Percentiles rank a stretch among this genome's conserved stretches.
These are phyloP conservation scores for Chascanopsetta lugubris DNA, from an alignment of 2,113 vertebrate genomes.

Conservation along the genomic window DNA sequence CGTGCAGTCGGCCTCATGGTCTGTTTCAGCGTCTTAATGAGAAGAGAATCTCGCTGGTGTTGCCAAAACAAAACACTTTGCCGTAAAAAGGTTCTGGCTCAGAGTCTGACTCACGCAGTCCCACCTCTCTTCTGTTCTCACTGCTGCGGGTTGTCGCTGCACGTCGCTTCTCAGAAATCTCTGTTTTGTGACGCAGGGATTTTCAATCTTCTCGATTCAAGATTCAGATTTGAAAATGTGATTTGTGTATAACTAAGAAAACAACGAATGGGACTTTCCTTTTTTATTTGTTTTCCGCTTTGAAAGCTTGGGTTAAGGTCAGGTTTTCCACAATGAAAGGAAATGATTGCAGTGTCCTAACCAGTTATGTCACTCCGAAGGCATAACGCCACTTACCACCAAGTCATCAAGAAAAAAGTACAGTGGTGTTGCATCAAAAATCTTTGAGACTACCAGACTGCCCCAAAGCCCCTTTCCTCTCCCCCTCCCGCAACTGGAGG, in stretches of 20 bases:
- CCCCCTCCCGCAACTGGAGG: not conserved
- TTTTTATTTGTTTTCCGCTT: not conserved
- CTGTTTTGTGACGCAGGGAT: not conserved
- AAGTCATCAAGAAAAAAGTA: no score
- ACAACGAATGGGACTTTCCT: conserved; percentile 4
- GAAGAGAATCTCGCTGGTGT: conserved; percentile 45
- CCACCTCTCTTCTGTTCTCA: conserved; percentile 29
- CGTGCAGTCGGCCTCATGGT: conserved; percentile 1
- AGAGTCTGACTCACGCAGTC: conserved; percentile 39
- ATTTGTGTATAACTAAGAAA: not conserved
- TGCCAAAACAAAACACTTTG: conserved; percentile 54
- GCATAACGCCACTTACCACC: no score
- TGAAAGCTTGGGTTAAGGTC: not conserved
- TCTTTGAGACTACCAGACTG: no score
- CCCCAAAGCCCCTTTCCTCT: no score
- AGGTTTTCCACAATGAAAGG: no score
- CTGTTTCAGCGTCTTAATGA: conserved; percentile 42
- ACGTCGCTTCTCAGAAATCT: not conserved
- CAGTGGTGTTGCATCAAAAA: no score
- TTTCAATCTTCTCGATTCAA: no score
- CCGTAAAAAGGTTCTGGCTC: conserved; percentile 28
- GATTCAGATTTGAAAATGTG: no score
- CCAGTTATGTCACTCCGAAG: no score
- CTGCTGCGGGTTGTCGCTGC: not conserved
- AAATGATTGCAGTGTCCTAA: no score